Base-by-base conservation (phyloP, 2,113 vertebrate species). In the Lagopus leucura region DNA sequence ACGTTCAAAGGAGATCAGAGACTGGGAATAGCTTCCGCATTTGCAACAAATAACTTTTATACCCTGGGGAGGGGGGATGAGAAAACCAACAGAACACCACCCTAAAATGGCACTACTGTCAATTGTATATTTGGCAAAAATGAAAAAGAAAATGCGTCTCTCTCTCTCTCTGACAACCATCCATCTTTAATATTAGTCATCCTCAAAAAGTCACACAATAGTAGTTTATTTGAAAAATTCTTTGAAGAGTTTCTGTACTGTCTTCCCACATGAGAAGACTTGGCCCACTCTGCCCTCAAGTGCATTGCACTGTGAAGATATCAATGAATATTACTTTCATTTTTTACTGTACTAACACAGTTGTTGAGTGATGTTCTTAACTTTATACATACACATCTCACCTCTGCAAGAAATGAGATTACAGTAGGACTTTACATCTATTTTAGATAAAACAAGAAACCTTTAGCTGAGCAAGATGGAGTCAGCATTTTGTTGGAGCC, bases 101-200 rank as follows among this genome's bases (percentile, higher is more conserved):
- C 9, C 30, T 83, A 64, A 95, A 82, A 65, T 50, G 74, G 3
- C 52, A 48, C 13, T 77, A 65, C 34, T 85, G 8, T 72, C 69
- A 88, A 71, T 8, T 54, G 13, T 64, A n/a, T 52, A 54, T 86
- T 88, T 92, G 79, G 54, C 14, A 88, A 94, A 91, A 92, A 64
- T 63, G n/a, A 47, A 75, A 82, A 92, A 84, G 10, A 64, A 84
- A 72, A 71, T 58, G 38, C 61, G 7, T 55, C 22, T 82, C 28
- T 69, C 13, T 40, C 40, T 40, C 52, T 82, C 72, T 63, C 38
- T 92, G 77, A 80, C 19, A 90, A 40, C 25, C 9, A n/a, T 55
- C 20, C 28, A 63, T 75, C 45, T 72, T 93, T 60, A 87, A 52
- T 74, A 82, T 78, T 88, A 93, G 38, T 82, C 48, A 84, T 36